A percentile compares a stretch with the other conserved stretches of the same genome.
Conservation (phyloP, 2,797 vertebrate genomes). For the Macropus fuliginosus region DNA sequence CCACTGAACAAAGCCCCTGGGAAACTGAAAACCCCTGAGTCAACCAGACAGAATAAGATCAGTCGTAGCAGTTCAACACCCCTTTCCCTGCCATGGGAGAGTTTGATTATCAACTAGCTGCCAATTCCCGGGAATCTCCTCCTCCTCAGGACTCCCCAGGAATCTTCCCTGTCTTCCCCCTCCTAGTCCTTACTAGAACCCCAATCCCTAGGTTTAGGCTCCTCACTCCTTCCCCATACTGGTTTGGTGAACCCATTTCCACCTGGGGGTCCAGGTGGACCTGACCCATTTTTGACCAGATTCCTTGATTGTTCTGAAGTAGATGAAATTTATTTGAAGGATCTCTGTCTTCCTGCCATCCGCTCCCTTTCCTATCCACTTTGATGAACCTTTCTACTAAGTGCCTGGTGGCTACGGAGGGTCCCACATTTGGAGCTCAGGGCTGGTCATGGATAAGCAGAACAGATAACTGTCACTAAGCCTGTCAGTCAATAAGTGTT, state of each 20-base stretch:
- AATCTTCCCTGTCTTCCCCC: background rate
- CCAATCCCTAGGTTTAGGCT: background rate
- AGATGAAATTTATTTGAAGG: background rate
- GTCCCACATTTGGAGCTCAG: background rate
- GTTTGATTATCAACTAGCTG: background rate
- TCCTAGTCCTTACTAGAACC: background rate
- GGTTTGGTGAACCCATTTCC: background rate
- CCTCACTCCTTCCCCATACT: background rate
- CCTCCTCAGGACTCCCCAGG: too few relatives aligned
- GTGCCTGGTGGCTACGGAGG: background rate
- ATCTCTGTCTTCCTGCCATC: background rate
- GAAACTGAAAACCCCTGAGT: background rate
- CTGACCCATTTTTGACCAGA: background rate
- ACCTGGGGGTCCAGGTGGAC: background rate
- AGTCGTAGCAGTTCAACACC: background rate
- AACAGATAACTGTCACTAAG: too few relatives aligned
- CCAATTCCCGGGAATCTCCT: background rate
- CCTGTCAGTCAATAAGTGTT: background rate
- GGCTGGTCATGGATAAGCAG: background rate
- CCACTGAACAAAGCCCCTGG: background rate
- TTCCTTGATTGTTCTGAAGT: background rate
- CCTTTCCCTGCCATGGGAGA: background rate
- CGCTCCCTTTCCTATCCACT: background rate
- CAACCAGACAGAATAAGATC: background rate
- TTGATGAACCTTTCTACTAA: background rate